Conservation (phyloP, 2,113 vertebrate species). For the Bambusicola thoracicus region DNA sequence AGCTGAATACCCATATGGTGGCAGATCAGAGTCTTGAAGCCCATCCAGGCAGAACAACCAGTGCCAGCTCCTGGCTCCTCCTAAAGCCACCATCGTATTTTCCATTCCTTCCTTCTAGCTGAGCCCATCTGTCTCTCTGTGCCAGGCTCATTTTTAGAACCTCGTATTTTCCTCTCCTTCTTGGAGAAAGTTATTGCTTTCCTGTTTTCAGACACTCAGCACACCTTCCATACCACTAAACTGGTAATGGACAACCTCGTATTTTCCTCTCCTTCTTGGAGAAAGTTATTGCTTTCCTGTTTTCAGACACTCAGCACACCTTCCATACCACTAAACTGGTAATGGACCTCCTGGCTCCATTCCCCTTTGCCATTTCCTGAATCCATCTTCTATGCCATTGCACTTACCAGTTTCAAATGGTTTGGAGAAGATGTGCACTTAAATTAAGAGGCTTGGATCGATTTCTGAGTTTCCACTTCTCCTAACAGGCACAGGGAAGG, state of each 20-base stretch:
- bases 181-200: background rate
- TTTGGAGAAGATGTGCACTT: background rate
- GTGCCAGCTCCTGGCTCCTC: background rate
- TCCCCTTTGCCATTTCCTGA: background rate
- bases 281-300: conserved; percentile 9
- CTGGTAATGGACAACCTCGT: conserved; percentile 28
- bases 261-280: background rate
- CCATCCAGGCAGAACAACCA: background rate
- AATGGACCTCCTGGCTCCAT: conserved; percentile 45
- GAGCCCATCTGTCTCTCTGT: background rate
- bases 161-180: background rate
- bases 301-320: background rate
- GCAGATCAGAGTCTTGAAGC: background rate
- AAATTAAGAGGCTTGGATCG: background rate
- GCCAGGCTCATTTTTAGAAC: background rate
- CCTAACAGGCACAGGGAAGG: background rate
- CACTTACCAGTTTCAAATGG: background rate
- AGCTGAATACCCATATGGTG: background rate
- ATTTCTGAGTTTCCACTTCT: background rate
- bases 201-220: background rate
- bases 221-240: background rate
- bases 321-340: background rate
- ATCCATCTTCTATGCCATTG: background rate
- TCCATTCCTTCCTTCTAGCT: background rate
- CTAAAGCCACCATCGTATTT: background rate